A percentile compares a stretch with the other conserved stretches of the same genome.
phyloP scores from a whole-genome alignment of 1,140 invertebrate genomes.

The Diachasmimorpha longicaudata region DNA sequence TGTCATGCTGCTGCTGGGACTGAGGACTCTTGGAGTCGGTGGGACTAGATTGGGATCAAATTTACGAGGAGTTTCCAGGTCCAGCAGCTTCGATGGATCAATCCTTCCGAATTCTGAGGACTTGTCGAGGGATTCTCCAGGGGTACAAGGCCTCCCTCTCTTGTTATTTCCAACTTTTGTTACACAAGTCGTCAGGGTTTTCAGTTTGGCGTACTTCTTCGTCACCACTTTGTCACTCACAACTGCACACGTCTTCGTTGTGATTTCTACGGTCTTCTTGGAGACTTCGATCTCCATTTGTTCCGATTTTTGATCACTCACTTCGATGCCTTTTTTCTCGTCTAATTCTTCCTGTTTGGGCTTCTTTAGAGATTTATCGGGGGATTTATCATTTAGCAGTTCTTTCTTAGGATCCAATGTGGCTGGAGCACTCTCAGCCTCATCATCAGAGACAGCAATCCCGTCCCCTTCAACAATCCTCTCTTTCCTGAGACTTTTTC shows the following conservation, averaged over 20 bases:
- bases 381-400: background rate
- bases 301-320: background rate
- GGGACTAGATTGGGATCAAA: constrained; percentile 43
- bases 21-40: constrained; percentile 52
- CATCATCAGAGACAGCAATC: constrained; percentile 4
- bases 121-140: constrained; percentile 49
- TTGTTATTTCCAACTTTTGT: constrained; percentile 18
- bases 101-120: constrained; percentile 43
- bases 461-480: constrained; percentile 25
- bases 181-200: constrained; percentile 43
- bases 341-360: background rate
- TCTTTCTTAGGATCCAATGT: background rate
- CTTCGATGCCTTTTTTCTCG: background rate
- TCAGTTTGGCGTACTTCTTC: constrained; percentile 53
- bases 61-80: constrained; percentile 52
- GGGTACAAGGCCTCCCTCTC: constrained; percentile 34
- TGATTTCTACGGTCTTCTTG: background rate
- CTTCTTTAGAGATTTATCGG: background rate
- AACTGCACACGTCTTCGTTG: background rate
- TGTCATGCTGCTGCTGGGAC: constrained; percentile 46
- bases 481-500: background rate
- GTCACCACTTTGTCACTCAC: constrained; percentile 35
- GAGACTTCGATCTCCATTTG: background rate
- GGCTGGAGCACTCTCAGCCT: background rate
- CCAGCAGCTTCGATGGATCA: constrained; percentile 40